A percentile compares a stretch with the other conserved stretches of the same genome.
These are phyloP conservation scores for Protonemura montana DNA, from an alignment of 2,888 invertebrate species.

Conservation along the genomic window DNA sequence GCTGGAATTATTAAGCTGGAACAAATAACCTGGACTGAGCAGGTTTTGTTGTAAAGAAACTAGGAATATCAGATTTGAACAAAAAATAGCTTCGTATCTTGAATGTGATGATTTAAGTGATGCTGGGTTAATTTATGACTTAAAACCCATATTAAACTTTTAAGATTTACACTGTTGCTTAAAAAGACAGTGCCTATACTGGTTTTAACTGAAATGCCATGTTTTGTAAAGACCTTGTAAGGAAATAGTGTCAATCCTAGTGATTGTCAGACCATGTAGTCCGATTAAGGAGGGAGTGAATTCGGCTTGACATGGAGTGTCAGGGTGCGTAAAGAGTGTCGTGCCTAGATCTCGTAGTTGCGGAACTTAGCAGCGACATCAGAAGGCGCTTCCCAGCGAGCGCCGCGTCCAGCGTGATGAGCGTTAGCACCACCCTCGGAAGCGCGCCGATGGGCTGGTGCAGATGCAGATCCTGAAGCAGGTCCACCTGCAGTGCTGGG, in stretches of 20 bases:
- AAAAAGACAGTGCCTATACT: too few relatives aligned
- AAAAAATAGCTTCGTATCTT: not conserved
- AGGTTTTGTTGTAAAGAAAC: not conserved
- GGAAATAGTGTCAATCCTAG: not conserved
- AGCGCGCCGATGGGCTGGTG: constrained; percentile 71
- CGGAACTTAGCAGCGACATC: constrained; percentile 88
- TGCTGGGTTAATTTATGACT: too few relatives aligned
- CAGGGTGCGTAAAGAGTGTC: not conserved
- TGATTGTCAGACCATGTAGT: not conserved
- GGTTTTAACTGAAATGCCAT: not conserved
- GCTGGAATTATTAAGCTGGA: not conserved
- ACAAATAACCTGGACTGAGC: too few relatives aligned
- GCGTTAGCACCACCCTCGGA: constrained; percentile 89
- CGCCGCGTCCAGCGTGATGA: constrained; percentile 64
- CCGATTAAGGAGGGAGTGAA: not conserved
- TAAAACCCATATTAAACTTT: too few relatives aligned
- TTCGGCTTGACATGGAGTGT: not conserved
- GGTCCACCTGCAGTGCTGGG: constrained; percentile 51
- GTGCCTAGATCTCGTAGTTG: constrained; percentile 86
- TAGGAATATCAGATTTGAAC: not conserved
- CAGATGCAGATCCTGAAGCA: constrained; percentile 59
- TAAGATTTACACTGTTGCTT: too few relatives aligned
- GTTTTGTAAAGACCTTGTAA: not conserved
- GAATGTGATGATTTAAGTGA: too few relatives aligned
- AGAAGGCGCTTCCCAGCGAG: constrained; percentile 77